Evolutionary conservation across 64 coral and sea anemone species (phyloP).

Genomic region (Cladopsammia gracilis): DNA sequence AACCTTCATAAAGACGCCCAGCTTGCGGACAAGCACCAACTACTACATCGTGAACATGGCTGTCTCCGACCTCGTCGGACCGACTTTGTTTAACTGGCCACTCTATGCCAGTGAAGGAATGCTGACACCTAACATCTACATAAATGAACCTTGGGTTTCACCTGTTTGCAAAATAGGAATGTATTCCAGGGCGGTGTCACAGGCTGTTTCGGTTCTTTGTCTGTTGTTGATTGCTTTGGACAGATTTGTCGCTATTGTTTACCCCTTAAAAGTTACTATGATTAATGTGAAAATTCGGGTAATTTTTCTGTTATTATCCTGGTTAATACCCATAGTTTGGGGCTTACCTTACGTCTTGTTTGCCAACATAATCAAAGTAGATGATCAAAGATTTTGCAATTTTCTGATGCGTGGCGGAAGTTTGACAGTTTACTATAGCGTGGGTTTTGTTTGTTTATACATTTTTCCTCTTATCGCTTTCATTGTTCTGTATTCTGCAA

Average conservation of each 20-base stretch:
- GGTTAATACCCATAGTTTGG: neutral
- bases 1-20: neutral
- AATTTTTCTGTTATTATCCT: neutral
- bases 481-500: neutral
- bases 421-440: neutral
- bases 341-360: neutral
- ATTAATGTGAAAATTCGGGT: slow-evolving; percentile 9
- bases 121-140: neutral
- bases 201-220: neutral
- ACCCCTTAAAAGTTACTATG: neutral
- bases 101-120: neutral
- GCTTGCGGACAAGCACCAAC: neutral
- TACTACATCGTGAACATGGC: slow-evolving; percentile 8
- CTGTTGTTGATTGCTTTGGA: neutral
- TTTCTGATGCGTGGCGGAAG: neutral
- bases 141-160: neutral
- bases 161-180: neutral
- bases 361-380: neutral
- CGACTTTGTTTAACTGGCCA: neutral
- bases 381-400: neutral
- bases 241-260: slow-evolving; percentile 1
- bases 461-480: neutral
- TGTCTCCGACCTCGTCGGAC: neutral
- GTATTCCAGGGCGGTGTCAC: neutral
- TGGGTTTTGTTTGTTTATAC: neutral